Conservation (phyloP, 2,797 vertebrate species). For the Halcyon smyrnensis region DNA sequence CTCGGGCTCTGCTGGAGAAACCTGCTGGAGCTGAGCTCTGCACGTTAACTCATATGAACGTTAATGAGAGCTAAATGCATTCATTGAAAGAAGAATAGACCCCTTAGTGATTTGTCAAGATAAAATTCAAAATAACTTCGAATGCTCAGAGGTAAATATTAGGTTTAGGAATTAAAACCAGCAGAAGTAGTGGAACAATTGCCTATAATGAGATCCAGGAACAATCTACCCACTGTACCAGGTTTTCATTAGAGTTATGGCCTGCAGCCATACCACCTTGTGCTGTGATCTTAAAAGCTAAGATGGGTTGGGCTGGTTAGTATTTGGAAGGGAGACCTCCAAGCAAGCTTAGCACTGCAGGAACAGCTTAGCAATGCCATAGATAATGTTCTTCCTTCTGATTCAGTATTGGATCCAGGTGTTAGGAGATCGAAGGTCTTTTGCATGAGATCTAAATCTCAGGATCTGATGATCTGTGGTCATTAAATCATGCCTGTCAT, state of each 20-base stretch:
- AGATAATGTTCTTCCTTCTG: conserved; percentile 31
- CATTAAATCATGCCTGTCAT: neutral
- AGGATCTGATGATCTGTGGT: neutral
- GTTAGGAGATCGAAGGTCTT: conserved; percentile 11
- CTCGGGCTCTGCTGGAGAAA: conserved; percentile 29
- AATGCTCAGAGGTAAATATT: conserved; percentile 66
- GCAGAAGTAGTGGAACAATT: conserved; percentile 53
- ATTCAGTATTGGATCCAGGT: conserved; percentile 34
- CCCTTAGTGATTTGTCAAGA: conserved; percentile 65
- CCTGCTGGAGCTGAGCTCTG: conserved; percentile 23
- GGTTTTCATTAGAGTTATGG: conserved; percentile 71
- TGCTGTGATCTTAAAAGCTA: conserved; percentile 57
- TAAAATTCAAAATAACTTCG: conserved; percentile 70
- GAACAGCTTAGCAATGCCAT: conserved; percentile 25
- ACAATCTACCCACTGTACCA: conserved; percentile 68
- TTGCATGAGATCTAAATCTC: neutral
- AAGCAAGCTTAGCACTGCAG: conserved; percentile 31
- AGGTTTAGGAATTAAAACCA: conserved; percentile 64
- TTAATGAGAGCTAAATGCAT: conserved; percentile 54
- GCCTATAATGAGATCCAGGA: conserved; percentile 71
- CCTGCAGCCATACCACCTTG: conserved; percentile 70
- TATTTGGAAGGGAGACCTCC: conserved; percentile 61
- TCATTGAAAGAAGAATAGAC: conserved; percentile 60
- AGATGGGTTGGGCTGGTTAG: conserved; percentile 32
- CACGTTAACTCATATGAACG: conserved; percentile 35